These are phyloP conservation scores for Mirounga angustirostris DNA, from an alignment of 2,113 vertebrate species.

Conservation along the genomic window DNA sequence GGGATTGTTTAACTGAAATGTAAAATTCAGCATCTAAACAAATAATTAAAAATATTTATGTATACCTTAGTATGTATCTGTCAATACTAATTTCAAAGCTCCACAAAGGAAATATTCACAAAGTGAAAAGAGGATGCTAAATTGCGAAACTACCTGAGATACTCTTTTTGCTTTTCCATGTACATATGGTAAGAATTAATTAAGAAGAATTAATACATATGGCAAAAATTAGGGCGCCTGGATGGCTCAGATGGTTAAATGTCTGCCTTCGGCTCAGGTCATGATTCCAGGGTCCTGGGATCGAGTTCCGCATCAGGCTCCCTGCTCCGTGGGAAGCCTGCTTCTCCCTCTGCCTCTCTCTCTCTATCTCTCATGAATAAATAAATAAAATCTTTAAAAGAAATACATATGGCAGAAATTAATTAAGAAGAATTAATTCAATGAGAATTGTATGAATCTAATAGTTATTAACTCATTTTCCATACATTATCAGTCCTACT, in stretches of 20 bases:
- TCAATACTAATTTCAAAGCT: neutral
- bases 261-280: too few relatives aligned
- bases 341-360: too few relatives aligned
- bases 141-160: neutral
- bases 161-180: neutral
- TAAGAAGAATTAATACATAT: neutral
- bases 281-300: too few relatives aligned
- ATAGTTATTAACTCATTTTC: neutral
- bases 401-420: neutral
- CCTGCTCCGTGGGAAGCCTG: too few relatives aligned
- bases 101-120: neutral
- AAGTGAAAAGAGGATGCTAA: neutral
- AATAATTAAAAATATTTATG: slow-evolving; percentile 12
- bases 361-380: too few relatives aligned
- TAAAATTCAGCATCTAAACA: slow-evolving; percentile 3
- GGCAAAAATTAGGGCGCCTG: neutral
- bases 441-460: neutral
- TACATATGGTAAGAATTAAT: neutral
- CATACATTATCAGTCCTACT: neutral
- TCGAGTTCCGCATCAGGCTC: too few relatives aligned
- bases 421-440: neutral
- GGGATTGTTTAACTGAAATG: neutral
- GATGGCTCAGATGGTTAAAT: too few relatives aligned
- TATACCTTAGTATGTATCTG: neutral
- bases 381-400: neutral